Evolutionary conservation across 2,797 vertebrate species (phyloP), one percentile per base, ranked within the genome.

Genomic region (Nyctalus aviator): DNA sequence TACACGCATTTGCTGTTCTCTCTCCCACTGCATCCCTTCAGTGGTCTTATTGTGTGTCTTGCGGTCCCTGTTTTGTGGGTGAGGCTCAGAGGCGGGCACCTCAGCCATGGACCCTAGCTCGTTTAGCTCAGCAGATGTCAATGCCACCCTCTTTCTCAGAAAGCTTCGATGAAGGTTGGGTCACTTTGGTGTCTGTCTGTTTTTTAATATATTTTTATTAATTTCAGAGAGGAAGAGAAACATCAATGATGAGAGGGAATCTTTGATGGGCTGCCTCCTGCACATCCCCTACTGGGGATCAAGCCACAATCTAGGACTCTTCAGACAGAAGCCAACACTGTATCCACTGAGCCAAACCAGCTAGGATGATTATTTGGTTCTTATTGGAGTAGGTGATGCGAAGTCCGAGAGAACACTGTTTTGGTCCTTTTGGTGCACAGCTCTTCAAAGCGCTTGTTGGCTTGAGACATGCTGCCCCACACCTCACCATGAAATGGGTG

Each of bases 1-100:
- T 3, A n/a, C 25, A 20, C 10, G 1, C 1, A 12, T 57, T 78
- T 17, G 64, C 57, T 30, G 0, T 37, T n/a, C 71, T 81, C 35
- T 2, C 23, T n/a, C 77, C 75, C 35, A 5, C 14, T 46, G 59
- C 27, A 1, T 30, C 20, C 59, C 71, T 21, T 27, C 35, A 35
- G 27, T 2, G 0, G 14, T 32, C 46, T 75, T 30, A 8, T 30
- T 5, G 0, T n/a, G 32, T 8, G 2, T 23, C 21, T 5, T 35
- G 2, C 1, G 10, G n/a, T 35, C 62, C 14, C 37, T 59, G 0
- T 64, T 64, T 75, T 27, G 17, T 57, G 57, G 15, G 35, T 27
- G 48, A 46, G 66, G 57, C 53, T 53, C 41, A 20, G 66, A 35
- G 17, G 18, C 18, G 6, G 25, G 30, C 41, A 59, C 0, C 11